phyloP scores from a whole-genome alignment of 2,888 invertebrate species.

The Aleiodes alternator region DNA sequence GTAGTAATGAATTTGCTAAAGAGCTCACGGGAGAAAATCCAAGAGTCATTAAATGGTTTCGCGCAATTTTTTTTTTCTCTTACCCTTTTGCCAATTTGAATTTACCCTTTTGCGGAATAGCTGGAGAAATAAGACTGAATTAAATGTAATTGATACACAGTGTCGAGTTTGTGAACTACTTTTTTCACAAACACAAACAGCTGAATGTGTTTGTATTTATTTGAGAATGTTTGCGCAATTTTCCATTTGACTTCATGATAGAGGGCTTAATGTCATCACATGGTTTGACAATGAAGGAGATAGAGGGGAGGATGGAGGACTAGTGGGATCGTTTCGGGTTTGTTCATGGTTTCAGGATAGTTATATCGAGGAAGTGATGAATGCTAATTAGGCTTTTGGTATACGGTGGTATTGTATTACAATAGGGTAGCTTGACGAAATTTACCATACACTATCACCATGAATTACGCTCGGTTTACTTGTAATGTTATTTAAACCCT shows the following conservation, averaged over 20 bases:
- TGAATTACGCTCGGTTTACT: conserved; percentile 34
- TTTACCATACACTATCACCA: conserved; percentile 22
- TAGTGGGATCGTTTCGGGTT: conserved; percentile 23
- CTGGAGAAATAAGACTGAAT: too few relatives aligned
- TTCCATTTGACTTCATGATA: neutral
- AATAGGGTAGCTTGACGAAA: conserved; percentile 29
- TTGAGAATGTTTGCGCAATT: neutral
- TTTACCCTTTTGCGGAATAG: too few relatives aligned
- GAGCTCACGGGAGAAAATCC: too few relatives aligned
- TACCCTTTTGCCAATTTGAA: too few relatives aligned
- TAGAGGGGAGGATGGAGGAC: too few relatives aligned
- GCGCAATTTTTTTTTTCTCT: too few relatives aligned
- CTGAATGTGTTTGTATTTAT: conserved; percentile 4
- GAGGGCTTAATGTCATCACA: conserved; percentile 21
- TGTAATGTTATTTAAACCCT: conserved; percentile 24
- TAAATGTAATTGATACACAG: too few relatives aligned
- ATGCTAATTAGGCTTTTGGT: conserved; percentile 34
- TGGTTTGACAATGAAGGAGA: conserved; percentile 16
- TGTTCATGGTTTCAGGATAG: conserved; percentile 16
- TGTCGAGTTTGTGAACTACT: too few relatives aligned
- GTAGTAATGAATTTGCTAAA: neutral
- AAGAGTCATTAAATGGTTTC: too few relatives aligned
- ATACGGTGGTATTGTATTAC: conserved; percentile 30
- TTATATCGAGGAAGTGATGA: conserved; percentile 34
- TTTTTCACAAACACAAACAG: too few relatives aligned